Evolutionary conservation across 1,140 invertebrate species (phyloP).

Genomic region (Eurosta solidaginis): DNA sequence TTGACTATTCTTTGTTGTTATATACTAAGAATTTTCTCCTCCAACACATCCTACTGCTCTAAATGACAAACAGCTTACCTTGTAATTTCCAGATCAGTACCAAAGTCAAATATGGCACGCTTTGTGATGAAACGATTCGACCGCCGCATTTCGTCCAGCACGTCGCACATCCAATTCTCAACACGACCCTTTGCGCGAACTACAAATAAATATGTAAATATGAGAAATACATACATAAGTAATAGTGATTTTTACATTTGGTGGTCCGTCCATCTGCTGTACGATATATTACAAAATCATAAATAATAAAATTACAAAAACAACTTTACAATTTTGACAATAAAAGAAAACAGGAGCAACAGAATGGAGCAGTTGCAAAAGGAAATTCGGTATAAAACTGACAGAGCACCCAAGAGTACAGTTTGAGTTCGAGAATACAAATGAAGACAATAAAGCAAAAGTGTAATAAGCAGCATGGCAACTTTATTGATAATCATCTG

Average conservation of each 20-base stretch:
- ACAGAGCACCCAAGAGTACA: too few species aligned
- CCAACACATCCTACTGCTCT: too few species aligned
- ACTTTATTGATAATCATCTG: neutral
- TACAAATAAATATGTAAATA: constrained; percentile 25
- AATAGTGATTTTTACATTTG: neutral
- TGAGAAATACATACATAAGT: neutral
- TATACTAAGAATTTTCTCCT: too few species aligned
- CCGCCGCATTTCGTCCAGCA: constrained; percentile 80
- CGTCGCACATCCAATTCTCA: constrained; percentile 88
- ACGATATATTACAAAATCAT: constrained; percentile 18
- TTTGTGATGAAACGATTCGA: constrained; percentile 86
- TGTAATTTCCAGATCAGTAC: constrained; percentile 67
- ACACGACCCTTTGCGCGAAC: constrained; percentile 71
- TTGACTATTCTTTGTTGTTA: too few species aligned
- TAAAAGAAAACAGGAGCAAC: neutral
- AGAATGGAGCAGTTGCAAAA: too few species aligned
- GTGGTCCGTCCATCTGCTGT: neutral
- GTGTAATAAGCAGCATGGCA: constrained; percentile 12
- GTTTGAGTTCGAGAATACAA: neutral
- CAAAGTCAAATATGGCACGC: constrained; percentile 84
- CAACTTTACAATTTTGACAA: neutral
- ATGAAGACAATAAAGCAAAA: neutral
- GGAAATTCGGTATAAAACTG: too few species aligned
- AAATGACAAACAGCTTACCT: constrained; percentile 43
- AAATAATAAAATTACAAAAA: constrained; percentile 15